These are phyloP conservation scores for Lagopus muta DNA, from an alignment of 2,113 vertebrate genomes.

Conservation along the genomic window DNA sequence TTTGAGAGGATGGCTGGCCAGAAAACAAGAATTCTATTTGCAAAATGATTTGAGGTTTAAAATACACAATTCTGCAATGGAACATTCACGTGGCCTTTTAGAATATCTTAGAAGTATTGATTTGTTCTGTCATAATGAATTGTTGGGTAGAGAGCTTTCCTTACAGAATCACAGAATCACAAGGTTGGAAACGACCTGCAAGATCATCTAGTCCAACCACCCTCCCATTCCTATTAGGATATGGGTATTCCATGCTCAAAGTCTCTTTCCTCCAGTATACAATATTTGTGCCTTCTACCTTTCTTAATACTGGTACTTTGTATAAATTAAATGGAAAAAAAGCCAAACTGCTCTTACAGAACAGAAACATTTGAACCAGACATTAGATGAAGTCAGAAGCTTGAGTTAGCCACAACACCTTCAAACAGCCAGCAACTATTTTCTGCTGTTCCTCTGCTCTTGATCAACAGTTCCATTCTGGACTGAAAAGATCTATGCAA, in stretches of 20 bases:
- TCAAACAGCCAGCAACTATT: background rate
- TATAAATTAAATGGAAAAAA: background rate
- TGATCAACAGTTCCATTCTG: background rate
- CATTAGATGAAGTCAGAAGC: background rate
- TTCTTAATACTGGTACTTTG: background rate
- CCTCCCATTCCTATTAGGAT: background rate
- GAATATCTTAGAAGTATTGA: conserved; percentile 11
- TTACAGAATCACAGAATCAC: background rate
- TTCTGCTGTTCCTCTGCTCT: background rate
- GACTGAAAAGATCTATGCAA: background rate
- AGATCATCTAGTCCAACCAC: too few relatives aligned
- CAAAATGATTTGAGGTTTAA: conserved; percentile 44
- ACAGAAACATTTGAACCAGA: background rate
- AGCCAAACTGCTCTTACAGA: background rate
- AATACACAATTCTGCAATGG: background rate
- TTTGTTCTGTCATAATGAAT: background rate
- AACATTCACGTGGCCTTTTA: background rate
- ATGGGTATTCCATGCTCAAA: background rate
- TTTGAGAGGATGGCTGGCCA: conserved; percentile 1
- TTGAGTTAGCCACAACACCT: background rate
- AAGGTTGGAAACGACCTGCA: too few relatives aligned
- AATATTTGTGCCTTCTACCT: background rate
- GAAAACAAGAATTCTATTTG: conserved; percentile 43
- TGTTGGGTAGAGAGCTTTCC: background rate
- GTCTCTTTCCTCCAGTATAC: background rate